Evolutionary conservation across 2,888 invertebrate species (phyloP).

Genomic region (Himalopsyche japonica): DNA sequence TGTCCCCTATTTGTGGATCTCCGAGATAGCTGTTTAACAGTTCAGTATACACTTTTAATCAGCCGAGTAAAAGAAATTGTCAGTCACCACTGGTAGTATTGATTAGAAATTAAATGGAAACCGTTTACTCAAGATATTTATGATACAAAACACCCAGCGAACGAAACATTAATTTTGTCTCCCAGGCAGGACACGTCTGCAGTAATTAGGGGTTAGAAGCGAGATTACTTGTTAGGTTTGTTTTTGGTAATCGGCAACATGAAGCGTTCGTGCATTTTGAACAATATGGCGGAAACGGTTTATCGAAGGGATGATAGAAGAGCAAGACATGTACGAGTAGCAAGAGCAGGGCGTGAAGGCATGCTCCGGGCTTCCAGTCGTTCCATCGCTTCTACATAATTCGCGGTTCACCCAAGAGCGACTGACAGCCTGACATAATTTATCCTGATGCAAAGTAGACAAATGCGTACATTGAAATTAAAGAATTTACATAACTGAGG

Average conservation of each 20-base stretch:
- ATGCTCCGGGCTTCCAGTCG: constrained; percentile 16
- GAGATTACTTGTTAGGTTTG: constrained; percentile 2
- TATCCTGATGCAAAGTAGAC: too few relatives aligned
- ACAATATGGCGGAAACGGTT: constrained; percentile 3
- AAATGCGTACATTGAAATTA: too few relatives aligned
- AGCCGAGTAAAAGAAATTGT: neutral
- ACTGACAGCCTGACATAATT: neutral
- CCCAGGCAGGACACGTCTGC: neutral
- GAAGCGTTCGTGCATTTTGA: constrained; percentile 9
- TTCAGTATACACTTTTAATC: neutral
- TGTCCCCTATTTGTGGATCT: neutral
- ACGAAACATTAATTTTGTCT: neutral
- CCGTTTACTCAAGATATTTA: neutral
- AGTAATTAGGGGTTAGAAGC: neutral
- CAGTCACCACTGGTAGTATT: neutral
- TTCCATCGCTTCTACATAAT: constrained; percentile 2
- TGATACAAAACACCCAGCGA: neutral
- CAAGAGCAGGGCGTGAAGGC: constrained; percentile 10
- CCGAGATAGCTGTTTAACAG: neutral
- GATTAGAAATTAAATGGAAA: neutral
- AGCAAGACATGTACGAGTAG: constrained; percentile 3
- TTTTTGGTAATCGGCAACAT: constrained; percentile 3
- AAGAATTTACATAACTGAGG: too few relatives aligned
- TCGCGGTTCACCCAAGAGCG: neutral
- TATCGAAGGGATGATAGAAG: constrained; percentile 9